These are phyloP conservation scores for Trichogramma pretiosum DNA, from an alignment of 1,140 invertebrate species.

Conservation along the genomic window DNA sequence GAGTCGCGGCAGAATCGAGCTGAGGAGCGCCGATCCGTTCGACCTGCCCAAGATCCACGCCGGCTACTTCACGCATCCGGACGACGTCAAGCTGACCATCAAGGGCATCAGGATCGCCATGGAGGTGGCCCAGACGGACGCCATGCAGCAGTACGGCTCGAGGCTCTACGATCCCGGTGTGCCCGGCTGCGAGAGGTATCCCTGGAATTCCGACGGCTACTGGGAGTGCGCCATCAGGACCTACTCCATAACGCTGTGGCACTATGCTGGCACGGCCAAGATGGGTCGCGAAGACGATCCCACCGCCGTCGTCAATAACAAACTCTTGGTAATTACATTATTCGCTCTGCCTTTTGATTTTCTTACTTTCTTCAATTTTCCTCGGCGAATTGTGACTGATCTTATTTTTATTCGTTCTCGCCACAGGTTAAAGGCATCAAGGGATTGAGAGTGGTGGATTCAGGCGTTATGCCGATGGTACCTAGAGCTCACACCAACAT, in stretches of 20 bases:
- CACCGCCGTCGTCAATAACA: conserved; percentile 48
- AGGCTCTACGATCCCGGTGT: conserved; percentile 37
- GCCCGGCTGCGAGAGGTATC: conserved; percentile 41
- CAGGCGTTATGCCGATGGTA: no score
- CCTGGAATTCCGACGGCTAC: conserved; percentile 46
- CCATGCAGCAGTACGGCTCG: conserved; percentile 21
- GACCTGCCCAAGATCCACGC: conserved; percentile 57
- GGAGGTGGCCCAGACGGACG: conserved; percentile 28
- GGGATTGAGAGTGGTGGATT: no score
- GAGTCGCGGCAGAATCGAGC: neutral
- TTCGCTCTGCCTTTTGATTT: no score
- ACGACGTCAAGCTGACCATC: conserved; percentile 43
- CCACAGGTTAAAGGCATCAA: no score
- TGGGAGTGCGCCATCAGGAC: conserved; percentile 26
- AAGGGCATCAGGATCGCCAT: conserved; percentile 41
- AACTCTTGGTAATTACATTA: conserved; percentile 47
- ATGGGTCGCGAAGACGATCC: conserved; percentile 52
- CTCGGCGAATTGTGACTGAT: no score
- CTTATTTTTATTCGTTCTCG: no score
- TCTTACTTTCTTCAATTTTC: no score
- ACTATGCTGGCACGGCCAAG: conserved; percentile 56
- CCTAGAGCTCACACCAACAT: no score
- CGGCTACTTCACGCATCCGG: conserved; percentile 48
- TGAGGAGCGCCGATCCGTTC: neutral
- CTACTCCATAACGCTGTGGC: conserved; percentile 49